phyloP scores from a whole-genome alignment of 2,888 invertebrate genomes.

The Chromoteleia sp. region DNA sequence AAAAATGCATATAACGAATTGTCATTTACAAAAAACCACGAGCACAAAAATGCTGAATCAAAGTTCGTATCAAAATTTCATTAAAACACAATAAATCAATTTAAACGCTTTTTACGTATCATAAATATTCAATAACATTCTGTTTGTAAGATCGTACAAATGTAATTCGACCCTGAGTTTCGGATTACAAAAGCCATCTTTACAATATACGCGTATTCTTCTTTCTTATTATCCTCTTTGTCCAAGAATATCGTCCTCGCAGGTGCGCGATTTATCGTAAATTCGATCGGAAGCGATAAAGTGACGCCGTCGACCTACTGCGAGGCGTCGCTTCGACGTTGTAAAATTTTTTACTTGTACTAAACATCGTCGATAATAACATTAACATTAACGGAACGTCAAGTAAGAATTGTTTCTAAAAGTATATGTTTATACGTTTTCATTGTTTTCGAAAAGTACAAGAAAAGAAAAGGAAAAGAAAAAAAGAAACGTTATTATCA shows the following conservation, averaged over 20 bases:
- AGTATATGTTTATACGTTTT: not conserved
- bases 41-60: slow-evolving; percentile 1
- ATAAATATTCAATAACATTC: slow-evolving; percentile 58
- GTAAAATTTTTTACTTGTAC: slow-evolving; percentile 34
- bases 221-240: slow-evolving; percentile 53
- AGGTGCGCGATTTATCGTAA: slow-evolving; percentile 68
- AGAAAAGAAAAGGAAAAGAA: not conserved
- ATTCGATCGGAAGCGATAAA: slow-evolving; percentile 62
- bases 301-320: slow-evolving; percentile 59
- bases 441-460: not conserved
- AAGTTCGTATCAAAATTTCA: slow-evolving; percentile 46
- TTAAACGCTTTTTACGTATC: slow-evolving; percentile 28
- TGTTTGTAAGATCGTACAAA: slow-evolving; percentile 23
- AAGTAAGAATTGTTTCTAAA: not conserved
- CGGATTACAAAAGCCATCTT: slow-evolving; percentile 63
- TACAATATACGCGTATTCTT: slow-evolving; percentile 38
- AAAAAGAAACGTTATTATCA: not conserved
- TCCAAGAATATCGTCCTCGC: slow-evolving; percentile 63
- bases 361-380: slow-evolving; percentile 43
- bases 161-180: slow-evolving; percentile 58
- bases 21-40: slow-evolving; percentile 1
- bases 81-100: slow-evolving; percentile 55
- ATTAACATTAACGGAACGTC: slow-evolving; percentile 44
- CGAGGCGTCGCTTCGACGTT: slow-evolving; percentile 36
- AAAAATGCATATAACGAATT: slow-evolving; percentile 16